Conservation (phyloP, 2,113 vertebrate species). For the Anser cygnoides region DNA sequence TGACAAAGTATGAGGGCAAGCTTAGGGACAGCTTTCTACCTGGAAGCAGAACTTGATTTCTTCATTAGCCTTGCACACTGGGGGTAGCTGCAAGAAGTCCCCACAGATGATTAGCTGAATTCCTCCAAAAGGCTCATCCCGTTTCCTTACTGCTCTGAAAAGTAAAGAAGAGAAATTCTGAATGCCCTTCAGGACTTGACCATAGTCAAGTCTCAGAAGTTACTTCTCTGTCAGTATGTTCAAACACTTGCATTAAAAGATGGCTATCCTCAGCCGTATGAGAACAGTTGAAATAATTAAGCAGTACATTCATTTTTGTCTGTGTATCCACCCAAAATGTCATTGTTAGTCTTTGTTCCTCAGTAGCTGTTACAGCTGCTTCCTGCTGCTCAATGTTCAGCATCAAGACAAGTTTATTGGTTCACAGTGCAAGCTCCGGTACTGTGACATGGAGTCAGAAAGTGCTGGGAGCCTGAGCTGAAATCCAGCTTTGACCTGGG, state of each 20-base stretch:
- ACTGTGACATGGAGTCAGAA: background rate
- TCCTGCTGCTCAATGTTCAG: background rate
- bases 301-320: background rate
- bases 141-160: conserved; percentile 85
- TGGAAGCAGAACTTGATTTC: conserved; percentile 92
- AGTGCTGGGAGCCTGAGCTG: background rate
- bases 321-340: background rate
- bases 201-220: background rate
- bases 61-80: conserved; percentile 86
- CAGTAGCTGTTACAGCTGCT: background rate
- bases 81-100: conserved; percentile 96
- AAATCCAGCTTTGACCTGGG: background rate
- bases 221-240: background rate
- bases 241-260: background rate
- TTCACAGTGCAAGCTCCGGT: background rate
- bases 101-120: conserved; percentile 96
- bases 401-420: background rate
- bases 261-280: background rate
- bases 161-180: background rate
- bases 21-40: conserved; percentile 70
- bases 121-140: conserved; percentile 91
- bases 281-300: background rate
- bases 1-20: background rate
- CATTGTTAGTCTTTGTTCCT: background rate
- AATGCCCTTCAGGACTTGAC: background rate